Evolutionary conservation across 2,888 invertebrate species (phyloP).

Genomic region (Ochropleura plecta): DNA sequence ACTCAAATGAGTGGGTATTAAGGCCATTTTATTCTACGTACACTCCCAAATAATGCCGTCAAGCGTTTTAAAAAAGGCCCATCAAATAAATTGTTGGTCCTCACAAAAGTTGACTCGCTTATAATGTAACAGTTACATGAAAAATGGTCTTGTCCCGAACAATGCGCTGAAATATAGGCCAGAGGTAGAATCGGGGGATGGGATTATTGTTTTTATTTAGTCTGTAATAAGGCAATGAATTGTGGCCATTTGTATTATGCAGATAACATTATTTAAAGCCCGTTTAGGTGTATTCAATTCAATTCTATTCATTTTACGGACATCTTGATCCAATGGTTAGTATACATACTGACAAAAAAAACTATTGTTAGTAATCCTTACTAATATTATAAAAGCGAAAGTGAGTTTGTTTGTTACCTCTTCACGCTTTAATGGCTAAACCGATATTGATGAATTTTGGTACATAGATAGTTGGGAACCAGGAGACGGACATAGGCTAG

Average conservation of each 20-base stretch:
- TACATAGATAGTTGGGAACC: too few species aligned
- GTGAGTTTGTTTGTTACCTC: too few species aligned
- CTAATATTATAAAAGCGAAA: too few species aligned
- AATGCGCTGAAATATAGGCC: constrained; percentile 69
- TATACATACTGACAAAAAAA: too few species aligned
- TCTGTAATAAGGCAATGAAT: constrained; percentile 11
- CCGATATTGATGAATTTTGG: too few species aligned
- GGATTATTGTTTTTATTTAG: constrained; percentile 63
- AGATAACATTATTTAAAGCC: constrained; percentile 14
- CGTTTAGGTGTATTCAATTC: not conserved
- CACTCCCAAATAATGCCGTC: constrained; percentile 44
- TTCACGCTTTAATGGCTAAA: too few species aligned
- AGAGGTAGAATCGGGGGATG: constrained; percentile 48
- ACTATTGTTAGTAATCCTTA: too few species aligned
- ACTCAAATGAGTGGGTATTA: constrained; percentile 44
- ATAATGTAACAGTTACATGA: constrained; percentile 68
- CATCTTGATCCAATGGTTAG: too few species aligned
- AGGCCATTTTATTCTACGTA: constrained; percentile 35
- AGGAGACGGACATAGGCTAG: too few species aligned
- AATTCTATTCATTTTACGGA: too few species aligned
- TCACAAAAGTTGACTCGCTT: constrained; percentile 64
- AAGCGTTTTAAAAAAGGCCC: constrained; percentile 60
- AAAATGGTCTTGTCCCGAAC: constrained; percentile 67
- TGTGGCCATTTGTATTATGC: not conserved
- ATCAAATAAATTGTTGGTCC: constrained; percentile 64